Evolutionary conservation across 1,140 invertebrate genomes (phyloP), one percentile per base, ranked within the genome.

Genomic region (Caenorhabditis tropicalis): DNA sequence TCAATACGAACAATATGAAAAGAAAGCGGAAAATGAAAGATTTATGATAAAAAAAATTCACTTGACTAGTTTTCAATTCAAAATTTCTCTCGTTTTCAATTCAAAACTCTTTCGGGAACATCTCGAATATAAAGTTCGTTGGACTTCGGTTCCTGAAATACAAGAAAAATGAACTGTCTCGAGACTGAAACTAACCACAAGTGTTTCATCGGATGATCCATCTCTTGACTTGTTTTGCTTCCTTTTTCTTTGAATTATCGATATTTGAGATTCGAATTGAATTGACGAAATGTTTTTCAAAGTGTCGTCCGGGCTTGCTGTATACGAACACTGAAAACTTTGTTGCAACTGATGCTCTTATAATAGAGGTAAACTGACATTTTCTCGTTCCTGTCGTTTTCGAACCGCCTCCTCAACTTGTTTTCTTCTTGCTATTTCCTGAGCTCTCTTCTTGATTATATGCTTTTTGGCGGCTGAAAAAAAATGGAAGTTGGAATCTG

Each of bases 391-490:
- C 29, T 33, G 15, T 0, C 58, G 29, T 19, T 65, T 65, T 19
- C 31, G 15, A 0, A 36, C 12, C 7, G 12, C 15, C 29, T 65
- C 58, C 31, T 65, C 58, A 7, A 27, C 3, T 65, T 65, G 58
- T 3, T 36, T 33, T 31, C 19, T 15, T 65, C 58, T 15, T 1
- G 58, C 58, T 16, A 65, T 12, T 19, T 65, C 58, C 19, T 65
- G 58, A 33, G 58, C 58, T 10, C 58, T 15, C 36, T 65, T 65
- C 58, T 65, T 65, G 2, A 65, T 36, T 7, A 65, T 65, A 7
- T 65, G 58, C 58, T 65, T 65, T 7, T 65, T 65, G 16, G 31
- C 58, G 19, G 58, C 58, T 65, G 58, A 31, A 65, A 33, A 36
- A 31, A 6, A 56, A 51, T n/a, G n/a, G n/a, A n/a, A n/a, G n/a